Base-by-base conservation (phyloP, 2,113 vertebrate genomes). In the Artemisiospiza belli region DNA sequence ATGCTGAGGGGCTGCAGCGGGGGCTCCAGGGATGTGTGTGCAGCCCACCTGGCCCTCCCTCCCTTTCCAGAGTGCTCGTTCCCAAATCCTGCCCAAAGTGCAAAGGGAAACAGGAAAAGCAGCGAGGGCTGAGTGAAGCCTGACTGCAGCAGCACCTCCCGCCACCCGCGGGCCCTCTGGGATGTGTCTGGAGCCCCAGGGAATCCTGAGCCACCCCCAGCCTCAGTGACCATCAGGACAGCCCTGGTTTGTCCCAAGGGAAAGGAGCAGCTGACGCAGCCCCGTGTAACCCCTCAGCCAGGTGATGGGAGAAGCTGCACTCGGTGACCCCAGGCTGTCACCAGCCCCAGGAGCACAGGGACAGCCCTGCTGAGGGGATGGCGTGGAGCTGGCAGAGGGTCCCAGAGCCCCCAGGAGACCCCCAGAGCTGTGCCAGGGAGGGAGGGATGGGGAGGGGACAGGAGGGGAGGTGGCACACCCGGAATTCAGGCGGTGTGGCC, bases 191-290 rank as follows among this genome's bases (percentile, higher is more conserved):
- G 23, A 44, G 55, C 9, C 1, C 43, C 52, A 1, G 0, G 25
- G 89, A 49, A 72, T n/a, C 70, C 82, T 54, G 19, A 4, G 28
- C 5, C 64, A 66, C 58, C 37, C 31, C 27, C 37, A n/a, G 20
- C 24, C 46, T 31, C 10, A 0, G 5, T 2, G 1, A 18, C 61
- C 57, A 27, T 4, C 0, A 3, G 39, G 63, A 79, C 43, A 19
- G 5, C 17, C 17, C 35, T 51, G 41, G 27, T 46, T 52, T 47
- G 7, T 11, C 78, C 86, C 78, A 37, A 27, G 76, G n/a, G 58
- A 58, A 44, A 63, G 57, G 22, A 90, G n/a, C 39, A 25, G 44
- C 37, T 0, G 1, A 21, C 20, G 64, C 31, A 43, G 21, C 11
- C 30, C 17, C 11, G 11, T 25, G 51, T 10, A 43, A 43, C 15